A percentile compares a stretch with the other conserved stretches of the same genome.
Conservation (phyloP, 2,797 vertebrate species). For the Clarias platycephalus region DNA sequence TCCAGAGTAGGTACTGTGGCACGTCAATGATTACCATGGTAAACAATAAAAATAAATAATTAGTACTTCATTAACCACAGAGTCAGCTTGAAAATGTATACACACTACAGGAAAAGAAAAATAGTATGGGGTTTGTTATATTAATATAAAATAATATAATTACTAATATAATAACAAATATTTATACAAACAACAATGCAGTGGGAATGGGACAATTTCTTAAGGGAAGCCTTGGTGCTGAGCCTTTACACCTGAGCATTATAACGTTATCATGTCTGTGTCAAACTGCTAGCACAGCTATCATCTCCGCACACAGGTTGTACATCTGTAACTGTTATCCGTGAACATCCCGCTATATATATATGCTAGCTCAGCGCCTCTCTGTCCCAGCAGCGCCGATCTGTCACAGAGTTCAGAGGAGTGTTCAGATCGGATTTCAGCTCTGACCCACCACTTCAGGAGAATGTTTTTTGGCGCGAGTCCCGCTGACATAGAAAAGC, state of each 20-base stretch:
- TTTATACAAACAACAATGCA: too few relatives aligned
- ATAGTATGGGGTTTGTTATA: too few relatives aligned
- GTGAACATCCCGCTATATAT: not conserved
- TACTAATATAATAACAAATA: too few relatives aligned
- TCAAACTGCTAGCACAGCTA: not conserved
- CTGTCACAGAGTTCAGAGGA: not conserved
- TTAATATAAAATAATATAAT: too few relatives aligned
- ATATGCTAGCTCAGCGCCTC: not conserved
- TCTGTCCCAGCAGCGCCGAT: too few relatives aligned
- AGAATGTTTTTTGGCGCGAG: slow-evolving; percentile 1
- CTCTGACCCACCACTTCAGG: not conserved
- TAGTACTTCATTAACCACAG: too few relatives aligned
- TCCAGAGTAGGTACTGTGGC: too few relatives aligned
- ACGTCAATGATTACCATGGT: too few relatives aligned
- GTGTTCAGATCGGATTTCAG: not conserved
- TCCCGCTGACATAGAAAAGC: not conserved
- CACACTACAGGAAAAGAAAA: too few relatives aligned
- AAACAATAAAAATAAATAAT: too few relatives aligned
- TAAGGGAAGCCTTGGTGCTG: not conserved
- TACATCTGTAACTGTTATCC: not conserved
- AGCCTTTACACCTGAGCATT: not conserved
- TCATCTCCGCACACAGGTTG: not conserved
- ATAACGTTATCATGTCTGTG: not conserved
- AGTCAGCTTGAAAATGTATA: too few relatives aligned
- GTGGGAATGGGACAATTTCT: too few relatives aligned